Percentiles rank a stretch among this genome's conserved stretches.
phyloP scores from a whole-genome alignment of 2,888 invertebrate species.

The Luffia ferchaultella region DNA sequence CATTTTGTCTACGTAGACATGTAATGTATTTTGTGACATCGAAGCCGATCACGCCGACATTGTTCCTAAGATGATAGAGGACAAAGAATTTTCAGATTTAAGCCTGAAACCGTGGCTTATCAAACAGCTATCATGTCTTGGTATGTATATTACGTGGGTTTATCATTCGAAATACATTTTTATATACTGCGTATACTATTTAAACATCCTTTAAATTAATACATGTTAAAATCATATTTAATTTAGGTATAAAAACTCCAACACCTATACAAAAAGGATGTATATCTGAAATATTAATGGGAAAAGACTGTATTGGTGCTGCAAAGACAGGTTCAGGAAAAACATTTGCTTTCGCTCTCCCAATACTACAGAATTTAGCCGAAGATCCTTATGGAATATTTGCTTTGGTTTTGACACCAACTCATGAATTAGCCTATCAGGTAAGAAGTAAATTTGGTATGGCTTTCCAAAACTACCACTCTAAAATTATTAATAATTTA shows the following conservation, averaged over 20 bases:
- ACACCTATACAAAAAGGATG: conserved; percentile 86
- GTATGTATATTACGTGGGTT: conserved; percentile 39
- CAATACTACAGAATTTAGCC: conserved; percentile 89
- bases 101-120: conserved; percentile 78
- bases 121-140: conserved; percentile 73
- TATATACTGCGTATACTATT: too few species aligned
- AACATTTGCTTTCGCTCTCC: conserved; percentile 96
- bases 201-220: too few species aligned
- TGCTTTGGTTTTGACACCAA: conserved; percentile 94
- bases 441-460: too few species aligned
- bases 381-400: conserved; percentile 97
- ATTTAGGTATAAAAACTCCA: conserved; percentile 76
- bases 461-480: too few species aligned
- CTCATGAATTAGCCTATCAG: conserved; percentile 90
- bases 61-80: too few species aligned
- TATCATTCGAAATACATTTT: neutral
- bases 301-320: conserved; percentile 92
- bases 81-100: conserved; percentile 63
- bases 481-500: too few species aligned
- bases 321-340: conserved; percentile 99
- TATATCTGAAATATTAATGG: conserved; percentile 78
- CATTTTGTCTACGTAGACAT: too few species aligned
- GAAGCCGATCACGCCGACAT: too few species aligned
- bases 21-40: too few species aligned
- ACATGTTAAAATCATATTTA: too few species aligned